Conservation (phyloP, 23 tunicate species). For the Ascidia mentula region DNA sequence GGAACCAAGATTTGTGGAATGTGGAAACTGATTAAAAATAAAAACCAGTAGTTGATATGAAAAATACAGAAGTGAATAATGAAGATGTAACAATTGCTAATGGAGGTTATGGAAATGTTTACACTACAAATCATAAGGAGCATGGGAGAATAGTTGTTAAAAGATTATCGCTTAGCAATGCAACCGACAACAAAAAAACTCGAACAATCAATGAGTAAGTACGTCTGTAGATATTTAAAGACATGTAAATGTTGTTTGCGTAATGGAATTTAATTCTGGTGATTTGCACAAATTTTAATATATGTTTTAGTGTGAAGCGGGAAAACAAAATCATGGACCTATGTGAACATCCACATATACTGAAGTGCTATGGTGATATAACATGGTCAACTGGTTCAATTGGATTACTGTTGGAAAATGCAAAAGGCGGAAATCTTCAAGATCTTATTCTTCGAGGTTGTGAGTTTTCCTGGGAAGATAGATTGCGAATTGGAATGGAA, state of each 20-base stretch:
- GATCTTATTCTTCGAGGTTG: not conserved
- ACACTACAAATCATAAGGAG: not conserved
- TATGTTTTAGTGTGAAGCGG: not conserved
- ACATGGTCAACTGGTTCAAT: not conserved
- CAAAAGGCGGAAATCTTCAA: not conserved
- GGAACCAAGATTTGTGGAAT: no score
- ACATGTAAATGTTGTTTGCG: no score
- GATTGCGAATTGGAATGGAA: not conserved
- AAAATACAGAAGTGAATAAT: no score
- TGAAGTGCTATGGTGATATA: not conserved
- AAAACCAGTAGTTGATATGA: no score
- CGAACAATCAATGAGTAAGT: no score
- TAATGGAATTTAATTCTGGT: no score
- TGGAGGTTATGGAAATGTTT: not conserved
- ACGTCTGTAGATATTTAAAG: no score
- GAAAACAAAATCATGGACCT: not conserved
- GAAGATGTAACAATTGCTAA: not conserved
- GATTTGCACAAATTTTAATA: no score
- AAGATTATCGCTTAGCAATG: not conserved
- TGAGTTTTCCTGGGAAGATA: not conserved
- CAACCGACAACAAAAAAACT: not conserved
- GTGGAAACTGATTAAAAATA: no score
- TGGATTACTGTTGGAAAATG: not conserved
- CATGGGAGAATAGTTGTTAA: not conserved
- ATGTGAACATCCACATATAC: not conserved